Evolutionary conservation across 2,113 vertebrate species (phyloP), one percentile per base, ranked within the genome.

Genomic region (Pelecanus crispus): DNA sequence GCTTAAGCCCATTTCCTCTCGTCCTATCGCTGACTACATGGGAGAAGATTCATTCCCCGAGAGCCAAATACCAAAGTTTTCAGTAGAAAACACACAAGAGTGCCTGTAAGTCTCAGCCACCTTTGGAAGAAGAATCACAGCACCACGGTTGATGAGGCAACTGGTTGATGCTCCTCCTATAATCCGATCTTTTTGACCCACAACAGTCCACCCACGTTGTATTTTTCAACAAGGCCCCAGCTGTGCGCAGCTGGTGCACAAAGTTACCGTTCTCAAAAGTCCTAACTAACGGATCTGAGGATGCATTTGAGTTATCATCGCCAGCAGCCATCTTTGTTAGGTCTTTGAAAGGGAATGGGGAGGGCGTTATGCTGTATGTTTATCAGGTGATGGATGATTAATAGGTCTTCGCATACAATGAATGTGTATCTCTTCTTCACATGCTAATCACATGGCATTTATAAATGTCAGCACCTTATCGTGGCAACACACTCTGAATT

Each of bases 391-490:
- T 44, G 85, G 95, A 93, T 94, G 86, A 96, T 95, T 97, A 97
- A 97, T 96, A 95, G 91, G 92, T 75, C 86, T 94, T 67, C 90
- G 95, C 96, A 50, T 63, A 88, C 86, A 90, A 70, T 77, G 94
- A 96, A 85, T 96, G 91, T 77, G 89, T 47, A 74, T 94, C 95
- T 95, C 94, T 93, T 83, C 96, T 97, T 97, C 96, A 96, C 96
- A 97, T 97, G 97, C 96, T 97, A 97, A 97, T 97, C 95, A 95
- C 84, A 95, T 92, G 96, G 89, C 97, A 97, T 97, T 97, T 97
- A 96, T 93, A 97, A 97, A 97, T 97, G 97, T 96, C 95, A 97
- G 63, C 94, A 97, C 96, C 94, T 97, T 97, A 97, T 97, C 94
- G 32, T 91, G 95, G 91, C 95, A 94, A 18, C 86, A 91, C 97